Evolutionary conservation across 2,797 vertebrate species (phyloP).

Genomic region (Falco concolor): DNA sequence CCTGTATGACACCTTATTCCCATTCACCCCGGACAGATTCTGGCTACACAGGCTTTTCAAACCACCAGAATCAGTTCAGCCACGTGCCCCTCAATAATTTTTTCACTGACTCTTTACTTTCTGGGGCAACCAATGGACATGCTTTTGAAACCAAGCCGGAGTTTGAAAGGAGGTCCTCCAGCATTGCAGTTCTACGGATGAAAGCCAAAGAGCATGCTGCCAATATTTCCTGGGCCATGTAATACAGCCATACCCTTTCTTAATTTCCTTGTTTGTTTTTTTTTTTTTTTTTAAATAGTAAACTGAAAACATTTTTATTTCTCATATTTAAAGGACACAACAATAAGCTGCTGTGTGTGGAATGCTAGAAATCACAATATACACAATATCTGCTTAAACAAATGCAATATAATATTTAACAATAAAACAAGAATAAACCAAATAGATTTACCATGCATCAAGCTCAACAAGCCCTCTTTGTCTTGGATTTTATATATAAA

Average conservation of each 20-base stretch:
- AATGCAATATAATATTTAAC: conserved; percentile 77
- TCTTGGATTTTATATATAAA: conserved; percentile 58
- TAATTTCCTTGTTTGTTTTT: neutral
- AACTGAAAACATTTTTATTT: conserved; percentile 67
- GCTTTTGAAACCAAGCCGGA: conserved; percentile 96
- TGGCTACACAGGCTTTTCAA: conserved; percentile 90
- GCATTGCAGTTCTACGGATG: conserved; percentile 98
- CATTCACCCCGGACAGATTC: conserved; percentile 89
- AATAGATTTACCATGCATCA: conserved; percentile 69
- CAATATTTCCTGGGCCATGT: conserved; percentile 99
- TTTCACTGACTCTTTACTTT: conserved; percentile 93
- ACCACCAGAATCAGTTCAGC: conserved; percentile 95
- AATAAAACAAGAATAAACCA: conserved; percentile 68
- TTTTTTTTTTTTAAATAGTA: conserved; percentile 35
- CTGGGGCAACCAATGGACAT: conserved; percentile 83
- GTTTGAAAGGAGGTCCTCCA: conserved; percentile 94
- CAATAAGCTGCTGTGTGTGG: conserved; percentile 75
- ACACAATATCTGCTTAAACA: conserved; percentile 69
- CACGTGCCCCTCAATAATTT: conserved; percentile 97
- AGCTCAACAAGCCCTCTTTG: conserved; percentile 64
- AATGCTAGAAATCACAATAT: conserved; percentile 75
- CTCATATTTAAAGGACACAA: conserved; percentile 76
- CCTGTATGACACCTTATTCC: conserved; percentile 91
- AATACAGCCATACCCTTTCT: conserved; percentile 67
- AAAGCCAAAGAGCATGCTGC: conserved; percentile 98